Base-by-base conservation (phyloP, 2,113 vertebrate species). In the Octodon degus region DNA sequence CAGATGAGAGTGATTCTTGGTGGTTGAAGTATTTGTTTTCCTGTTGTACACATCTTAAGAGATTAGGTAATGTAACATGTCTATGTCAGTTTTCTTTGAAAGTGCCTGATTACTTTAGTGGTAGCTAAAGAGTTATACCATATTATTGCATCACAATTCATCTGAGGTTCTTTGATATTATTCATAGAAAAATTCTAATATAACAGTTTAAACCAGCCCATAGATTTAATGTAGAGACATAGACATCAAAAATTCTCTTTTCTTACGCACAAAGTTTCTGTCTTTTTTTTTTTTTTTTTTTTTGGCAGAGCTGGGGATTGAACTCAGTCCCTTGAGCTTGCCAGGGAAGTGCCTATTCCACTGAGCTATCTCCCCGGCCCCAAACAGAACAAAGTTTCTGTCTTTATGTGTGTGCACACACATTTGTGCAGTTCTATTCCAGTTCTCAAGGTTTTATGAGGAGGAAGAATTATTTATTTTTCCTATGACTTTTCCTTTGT, bases 401-500 rank as follows among this genome's bases (percentile, higher is more conserved):
- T 98, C 98, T 98, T 58, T 98, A 97, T 98, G 98, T 40, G 24
- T 63, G 32, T 16, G 25, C 30, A 25, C 32, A 10, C 14, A 24
- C 27, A 9, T 8, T 6, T 99, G 99, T 99, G 99, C 99, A 99
- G 25, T 99, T 99, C 99, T 99, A 99, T 99, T 99, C 99, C 99
- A 98, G 98, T 98, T 97, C 9, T 2, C 8, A 97, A 98, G 97
- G 97, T 98, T 84, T 84, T 72, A 1, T 0, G 74, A 67, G 79
- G 81, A 58, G 47, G 60, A 91, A 97, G 98, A 98, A 98, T 99
- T 97, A 99, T 99, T 98, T 99, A 99, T 94, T 99, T 99, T 98
- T 99, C 99, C 99, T 99, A 99, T 97, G 99, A 99, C 98, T 99
- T 99, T 97, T 99, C 99, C 98, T 99, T 99, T 97, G 98, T 97